Percentiles rank a stretch among this genome's conserved stretches.
Evolutionary conservation across 2,113 vertebrate species (phyloP).

Genomic region (Vicugna pacos): DNA sequence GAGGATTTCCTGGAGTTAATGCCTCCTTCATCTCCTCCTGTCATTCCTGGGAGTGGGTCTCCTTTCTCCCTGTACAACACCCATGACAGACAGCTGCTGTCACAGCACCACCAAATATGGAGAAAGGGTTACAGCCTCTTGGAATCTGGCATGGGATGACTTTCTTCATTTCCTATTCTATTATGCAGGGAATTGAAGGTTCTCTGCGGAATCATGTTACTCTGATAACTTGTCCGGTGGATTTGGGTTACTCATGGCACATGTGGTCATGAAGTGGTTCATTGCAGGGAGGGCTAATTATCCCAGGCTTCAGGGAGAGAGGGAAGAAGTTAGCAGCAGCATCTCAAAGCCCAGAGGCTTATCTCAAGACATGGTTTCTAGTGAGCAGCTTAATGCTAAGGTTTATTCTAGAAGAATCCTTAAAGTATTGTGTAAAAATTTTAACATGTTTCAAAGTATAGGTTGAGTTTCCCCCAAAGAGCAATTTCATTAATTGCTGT

Average conservation of each 20-base stretch:
- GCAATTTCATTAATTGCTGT: conserved; percentile 45
- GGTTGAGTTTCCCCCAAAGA: conserved; percentile 44
- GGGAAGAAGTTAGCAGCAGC: neutral
- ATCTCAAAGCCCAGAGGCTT: neutral
- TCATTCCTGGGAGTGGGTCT: neutral
- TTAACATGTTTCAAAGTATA: conserved; percentile 58
- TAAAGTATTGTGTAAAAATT: neutral
- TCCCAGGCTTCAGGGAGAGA: neutral
- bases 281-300: neutral
- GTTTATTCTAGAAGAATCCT: conserved; percentile 48
- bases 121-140: neutral
- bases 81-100: neutral
- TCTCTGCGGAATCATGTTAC: neutral
- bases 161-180: neutral
- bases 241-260: neutral
- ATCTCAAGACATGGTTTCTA: neutral
- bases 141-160: neutral
- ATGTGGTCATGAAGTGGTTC: neutral
- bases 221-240: neutral
- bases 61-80: neutral
- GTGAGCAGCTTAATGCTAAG: neutral
- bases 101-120: neutral
- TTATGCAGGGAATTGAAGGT: neutral
- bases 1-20: conserved; percentile 39
- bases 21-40: neutral